Base-by-base conservation (phyloP, 2,888 invertebrate species). In the Leptopterna dolabrata region DNA sequence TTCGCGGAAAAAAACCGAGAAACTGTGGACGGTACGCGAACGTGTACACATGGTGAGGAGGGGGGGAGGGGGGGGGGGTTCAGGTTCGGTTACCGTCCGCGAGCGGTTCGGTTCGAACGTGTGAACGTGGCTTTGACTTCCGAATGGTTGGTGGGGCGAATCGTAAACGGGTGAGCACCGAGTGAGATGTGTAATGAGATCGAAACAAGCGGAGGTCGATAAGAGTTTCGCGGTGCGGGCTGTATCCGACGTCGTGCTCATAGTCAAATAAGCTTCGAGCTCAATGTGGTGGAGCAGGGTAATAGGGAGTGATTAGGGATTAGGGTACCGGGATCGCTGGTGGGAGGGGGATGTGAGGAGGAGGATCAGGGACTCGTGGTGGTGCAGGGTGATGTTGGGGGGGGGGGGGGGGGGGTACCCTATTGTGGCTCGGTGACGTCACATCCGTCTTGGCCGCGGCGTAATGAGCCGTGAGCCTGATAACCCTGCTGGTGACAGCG, bases 381-480 rank as follows among this genome's bases (percentile, higher is more conserved):
- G 84, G 36, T 43, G 84, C 30, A 55, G 81, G 4, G 84, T 9
- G 63, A 71, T 16, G 43, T 41, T 16, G 63, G 55, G 13, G 30
- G 70, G 36, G 19, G 30, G 9, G 71, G 41, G n/a, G 63, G n/a
- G 87, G 81, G 45, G 87, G 70, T 70, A 24, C 80, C 27, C 80
- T 71, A 85, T 85, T 85, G 78, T 80, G 78, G 71, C 86, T 16
- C 80, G 29, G 81, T 87, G 87, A 87, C 87, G 88, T 85, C 88
- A 87, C 80, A 84, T 87, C 85, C 80, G 88, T 84, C 85, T 87
- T 87, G 85, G 88, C 85, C 88, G 70, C 30, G 84, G 85, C 76
- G 85, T 87, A 85, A 85, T 87, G 84, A 85, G 88, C 85, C 83
- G 88, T 84, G 85, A 85, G 85, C 27, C 76, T 78, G 84, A 87